phyloP scores from a whole-genome alignment of 2,113 vertebrate genomes.

The Gavia stellata region DNA sequence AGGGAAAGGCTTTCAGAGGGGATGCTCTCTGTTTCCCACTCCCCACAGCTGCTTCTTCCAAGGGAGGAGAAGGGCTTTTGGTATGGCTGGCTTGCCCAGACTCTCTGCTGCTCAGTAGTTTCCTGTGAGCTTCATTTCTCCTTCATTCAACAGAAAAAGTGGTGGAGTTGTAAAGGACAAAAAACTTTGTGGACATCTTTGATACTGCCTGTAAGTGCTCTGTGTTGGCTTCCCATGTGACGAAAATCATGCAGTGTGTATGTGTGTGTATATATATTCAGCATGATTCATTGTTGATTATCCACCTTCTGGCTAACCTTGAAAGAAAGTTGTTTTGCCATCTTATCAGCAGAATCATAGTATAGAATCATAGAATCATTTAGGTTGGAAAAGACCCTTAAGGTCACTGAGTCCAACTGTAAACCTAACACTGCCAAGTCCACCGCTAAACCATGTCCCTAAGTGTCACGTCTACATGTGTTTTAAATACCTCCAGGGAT shows the following conservation, averaged over 20 bases:
- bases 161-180: background rate
- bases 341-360: background rate
- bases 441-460: background rate
- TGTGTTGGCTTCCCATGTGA: background rate
- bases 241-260: background rate
- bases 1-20: background rate
- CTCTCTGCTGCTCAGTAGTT: fast-evolving
- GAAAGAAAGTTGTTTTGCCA: background rate
- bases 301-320: background rate
- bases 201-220: background rate
- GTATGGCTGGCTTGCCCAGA: background rate
- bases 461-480: fast-evolving
- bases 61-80: background rate
- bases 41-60: background rate
- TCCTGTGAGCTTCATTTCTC: background rate
- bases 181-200: background rate
- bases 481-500: background rate
- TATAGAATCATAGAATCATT: background rate
- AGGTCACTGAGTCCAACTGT: background rate
- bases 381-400: background rate
- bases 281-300: background rate
- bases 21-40: background rate
- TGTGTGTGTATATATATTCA: background rate
- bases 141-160: background rate
- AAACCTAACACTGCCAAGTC: background rate